Evolutionary conservation across 2,888 invertebrate genomes (phyloP).

Genomic region (Eupithecia subumbrata): DNA sequence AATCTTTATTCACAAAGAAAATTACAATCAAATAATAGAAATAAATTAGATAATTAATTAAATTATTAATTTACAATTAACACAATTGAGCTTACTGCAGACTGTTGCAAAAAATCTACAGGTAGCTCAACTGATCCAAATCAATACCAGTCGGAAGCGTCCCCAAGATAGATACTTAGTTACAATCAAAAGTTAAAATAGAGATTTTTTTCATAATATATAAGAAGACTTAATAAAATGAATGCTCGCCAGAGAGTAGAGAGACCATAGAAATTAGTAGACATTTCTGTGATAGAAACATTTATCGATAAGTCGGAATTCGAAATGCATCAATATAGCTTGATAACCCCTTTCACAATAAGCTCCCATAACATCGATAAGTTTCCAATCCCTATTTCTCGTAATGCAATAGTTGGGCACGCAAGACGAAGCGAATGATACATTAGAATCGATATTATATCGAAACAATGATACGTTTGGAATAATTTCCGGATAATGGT

Average conservation of each 20-base stretch:
- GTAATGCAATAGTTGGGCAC: conserved; percentile 51
- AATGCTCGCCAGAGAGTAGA: background rate
- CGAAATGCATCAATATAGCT: background rate
- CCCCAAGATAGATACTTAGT: background rate
- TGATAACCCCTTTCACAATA: background rate
- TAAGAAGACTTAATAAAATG: background rate
- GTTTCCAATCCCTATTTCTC: conserved; percentile 28
- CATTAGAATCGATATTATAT: conserved; percentile 56
- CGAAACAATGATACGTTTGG: conserved; percentile 54
- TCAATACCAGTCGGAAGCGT: too few species aligned
- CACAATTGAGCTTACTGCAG: too few species aligned
- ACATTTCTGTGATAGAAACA: background rate
- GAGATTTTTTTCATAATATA: too few species aligned
- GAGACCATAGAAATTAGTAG: background rate
- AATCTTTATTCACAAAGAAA: too few species aligned
- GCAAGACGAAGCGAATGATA: conserved; percentile 60
- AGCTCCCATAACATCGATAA: conserved; percentile 12
- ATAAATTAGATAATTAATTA: too few species aligned
- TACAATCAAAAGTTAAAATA: background rate
- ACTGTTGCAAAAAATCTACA: too few species aligned
- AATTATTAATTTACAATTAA: too few species aligned
- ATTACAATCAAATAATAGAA: too few species aligned
- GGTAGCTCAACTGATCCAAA: too few species aligned
- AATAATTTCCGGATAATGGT: conserved; percentile 41
- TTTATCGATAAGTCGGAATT: background rate